Evolutionary conservation across 2,888 invertebrate genomes (phyloP).

Genomic region (Acholoe squamosa): DNA sequence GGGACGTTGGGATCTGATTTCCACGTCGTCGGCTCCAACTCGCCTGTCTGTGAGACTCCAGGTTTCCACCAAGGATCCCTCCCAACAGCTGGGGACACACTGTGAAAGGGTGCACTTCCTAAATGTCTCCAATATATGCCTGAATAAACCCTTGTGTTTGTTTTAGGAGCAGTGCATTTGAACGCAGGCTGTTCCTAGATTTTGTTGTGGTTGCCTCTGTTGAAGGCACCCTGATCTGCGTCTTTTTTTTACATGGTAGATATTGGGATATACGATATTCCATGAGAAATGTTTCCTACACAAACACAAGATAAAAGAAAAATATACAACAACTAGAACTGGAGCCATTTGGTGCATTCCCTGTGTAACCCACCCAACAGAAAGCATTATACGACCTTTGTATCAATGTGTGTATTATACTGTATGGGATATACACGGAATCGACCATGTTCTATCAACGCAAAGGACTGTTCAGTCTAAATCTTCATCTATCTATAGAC

Average conservation of each 20-base stretch:
- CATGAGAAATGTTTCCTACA: background rate
- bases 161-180: no score
- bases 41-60: background rate
- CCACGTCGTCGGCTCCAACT: background rate
- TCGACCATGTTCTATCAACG: no score
- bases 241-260: background rate
- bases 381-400: background rate
- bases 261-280: background rate
- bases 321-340: background rate
- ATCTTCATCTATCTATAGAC: no score
- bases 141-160: no score
- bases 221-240: background rate
- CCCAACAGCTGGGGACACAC: constrained; percentile 33
- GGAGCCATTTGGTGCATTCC: background rate
- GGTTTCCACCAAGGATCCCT: background rate
- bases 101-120: background rate
- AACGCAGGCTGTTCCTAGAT: background rate
- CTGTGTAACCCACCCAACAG: background rate
- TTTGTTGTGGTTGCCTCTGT: background rate
- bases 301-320: background rate
- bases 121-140: background rate
- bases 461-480: no score
- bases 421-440: background rate
- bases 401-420: background rate
- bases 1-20: background rate